phyloP scores from a whole-genome alignment of 1,140 invertebrate species.

The Diorhabda carinulata region DNA sequence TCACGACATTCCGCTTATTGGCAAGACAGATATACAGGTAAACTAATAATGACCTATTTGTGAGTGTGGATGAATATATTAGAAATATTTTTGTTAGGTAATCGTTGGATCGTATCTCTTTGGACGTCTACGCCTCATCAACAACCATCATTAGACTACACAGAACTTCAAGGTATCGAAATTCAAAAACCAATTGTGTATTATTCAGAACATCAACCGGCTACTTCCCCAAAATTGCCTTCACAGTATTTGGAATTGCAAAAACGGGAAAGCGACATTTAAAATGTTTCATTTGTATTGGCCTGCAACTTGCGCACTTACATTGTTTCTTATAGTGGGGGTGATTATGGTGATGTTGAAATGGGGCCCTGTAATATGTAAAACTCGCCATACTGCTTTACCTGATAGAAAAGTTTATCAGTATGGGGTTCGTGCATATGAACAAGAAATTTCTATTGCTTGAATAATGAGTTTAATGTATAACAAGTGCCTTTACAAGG shows the following conservation, averaged over 20 bases:
- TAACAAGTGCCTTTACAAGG: no score
- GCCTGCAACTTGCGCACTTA: constrained; percentile 66
- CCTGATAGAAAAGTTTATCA: constrained; percentile 58
- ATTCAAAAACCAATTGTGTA: constrained; percentile 42
- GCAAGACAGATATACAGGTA: constrained; percentile 76
- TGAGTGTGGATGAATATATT: constrained; percentile 9
- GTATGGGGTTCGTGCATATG: constrained; percentile 53
- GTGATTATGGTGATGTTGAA: constrained; percentile 72
- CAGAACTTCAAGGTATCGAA: constrained; percentile 58
- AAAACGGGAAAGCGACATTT: constrained; percentile 79
- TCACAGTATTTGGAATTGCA: constrained; percentile 66
- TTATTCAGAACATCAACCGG: constrained; percentile 37
- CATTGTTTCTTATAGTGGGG: constrained; percentile 64
- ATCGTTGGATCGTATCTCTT: constrained; percentile 76
- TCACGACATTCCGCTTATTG: constrained; percentile 75
- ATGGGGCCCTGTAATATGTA: constrained; percentile 65
- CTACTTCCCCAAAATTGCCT: constrained; percentile 33
- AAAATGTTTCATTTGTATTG: constrained; percentile 48
- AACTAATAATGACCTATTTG: constrained; percentile 22
- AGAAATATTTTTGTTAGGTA: constrained; percentile 54
- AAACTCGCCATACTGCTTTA: constrained; percentile 61
- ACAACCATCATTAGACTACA: constrained; percentile 76
- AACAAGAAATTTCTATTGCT: constrained; percentile 47
- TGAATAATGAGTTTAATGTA: no score
- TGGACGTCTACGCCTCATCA: constrained; percentile 79